These are phyloP conservation scores for Candidula unifasciata DNA, from an alignment of 2,888 invertebrate genomes.

Conservation along the genomic window DNA sequence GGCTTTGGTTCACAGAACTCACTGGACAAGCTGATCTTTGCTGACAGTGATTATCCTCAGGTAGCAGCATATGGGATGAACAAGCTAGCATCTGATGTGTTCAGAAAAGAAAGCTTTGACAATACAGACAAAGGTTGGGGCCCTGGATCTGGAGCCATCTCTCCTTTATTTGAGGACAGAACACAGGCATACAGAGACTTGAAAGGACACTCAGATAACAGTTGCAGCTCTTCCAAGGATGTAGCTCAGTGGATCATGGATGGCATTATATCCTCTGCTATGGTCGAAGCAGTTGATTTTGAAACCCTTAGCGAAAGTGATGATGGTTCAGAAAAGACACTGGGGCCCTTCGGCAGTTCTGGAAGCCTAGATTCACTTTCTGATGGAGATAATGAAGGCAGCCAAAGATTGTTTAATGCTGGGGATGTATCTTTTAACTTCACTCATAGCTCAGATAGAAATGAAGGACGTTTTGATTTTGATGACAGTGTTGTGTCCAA, in stretches of 20 bases:
- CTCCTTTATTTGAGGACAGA: neutral
- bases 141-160: neutral
- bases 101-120: slow-evolving; percentile 75
- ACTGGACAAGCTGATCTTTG: slow-evolving; percentile 71
- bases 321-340: neutral
- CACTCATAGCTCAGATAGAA: neutral
- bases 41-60: slow-evolving; percentile 67
- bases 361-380: slow-evolving; percentile 59
- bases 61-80: slow-evolving; percentile 62
- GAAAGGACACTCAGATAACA: neutral
- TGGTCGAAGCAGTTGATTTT: neutral
- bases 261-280: slow-evolving; percentile 14
- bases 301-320: slow-evolving; percentile 1
- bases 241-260: slow-evolving; percentile 26
- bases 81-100: slow-evolving; percentile 72
- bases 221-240: neutral
- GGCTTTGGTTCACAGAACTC: slow-evolving; percentile 80
- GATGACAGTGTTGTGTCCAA: slow-evolving; percentile 41
- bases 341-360: slow-evolving; percentile 22
- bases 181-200: neutral
- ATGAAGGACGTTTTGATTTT: slow-evolving; percentile 50
- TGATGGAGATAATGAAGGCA: slow-evolving; percentile 61
- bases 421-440: neutral
- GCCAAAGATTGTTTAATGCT: neutral
- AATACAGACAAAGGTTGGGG: slow-evolving; percentile 59